These are phyloP conservation scores for Drosophila ogumai DNA, from an alignment of 1,140 invertebrate genomes.

Conservation along the genomic window DNA sequence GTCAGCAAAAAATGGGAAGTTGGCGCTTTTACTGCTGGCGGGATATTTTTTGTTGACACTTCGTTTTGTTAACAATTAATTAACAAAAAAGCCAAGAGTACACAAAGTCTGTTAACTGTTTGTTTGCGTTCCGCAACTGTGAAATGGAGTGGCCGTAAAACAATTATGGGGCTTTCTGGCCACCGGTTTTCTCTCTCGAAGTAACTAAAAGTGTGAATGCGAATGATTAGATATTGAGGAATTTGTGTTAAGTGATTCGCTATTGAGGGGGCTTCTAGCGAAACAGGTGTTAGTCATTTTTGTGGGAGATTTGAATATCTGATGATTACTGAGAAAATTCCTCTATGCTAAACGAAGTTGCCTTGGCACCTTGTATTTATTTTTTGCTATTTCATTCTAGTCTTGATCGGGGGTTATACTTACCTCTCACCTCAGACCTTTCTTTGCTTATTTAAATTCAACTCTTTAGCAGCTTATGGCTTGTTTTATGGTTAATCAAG, in stretches of 20 bases:
- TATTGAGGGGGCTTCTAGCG: conserved; percentile 25
- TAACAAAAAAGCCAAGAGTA: conserved; percentile 54
- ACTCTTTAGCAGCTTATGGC: not conserved
- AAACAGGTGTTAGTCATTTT: conserved; percentile 45
- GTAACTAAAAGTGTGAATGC: not conserved
- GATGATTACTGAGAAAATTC: conserved; percentile 22
- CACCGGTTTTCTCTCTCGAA: conserved; percentile 18
- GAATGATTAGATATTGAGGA: conserved; percentile 24
- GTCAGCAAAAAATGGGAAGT: conserved; percentile 59
- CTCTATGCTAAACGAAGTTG: conserved; percentile 4
- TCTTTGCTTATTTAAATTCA: not conserved
- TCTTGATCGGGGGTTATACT: not conserved
- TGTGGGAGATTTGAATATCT: conserved; percentile 1
- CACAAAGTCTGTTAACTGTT: conserved; percentile 46
- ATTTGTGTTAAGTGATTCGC: conserved; percentile 49
- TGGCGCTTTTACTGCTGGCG: conserved; percentile 41
- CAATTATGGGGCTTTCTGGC: conserved; percentile 53
- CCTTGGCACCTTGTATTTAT: not conserved
- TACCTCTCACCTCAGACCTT: not conserved
- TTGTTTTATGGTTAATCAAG: conserved; percentile 49
- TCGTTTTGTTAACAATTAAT: conserved; percentile 76
- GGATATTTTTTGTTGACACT: conserved; percentile 52
- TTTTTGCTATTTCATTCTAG: not conserved
- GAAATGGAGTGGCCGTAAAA: conserved; percentile 60
- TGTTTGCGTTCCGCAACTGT: conserved; percentile 47